Evolutionary conservation across 1,140 invertebrate genomes (phyloP), one percentile per base, ranked within the genome.

Genomic region (Drosophila obscura): DNA sequence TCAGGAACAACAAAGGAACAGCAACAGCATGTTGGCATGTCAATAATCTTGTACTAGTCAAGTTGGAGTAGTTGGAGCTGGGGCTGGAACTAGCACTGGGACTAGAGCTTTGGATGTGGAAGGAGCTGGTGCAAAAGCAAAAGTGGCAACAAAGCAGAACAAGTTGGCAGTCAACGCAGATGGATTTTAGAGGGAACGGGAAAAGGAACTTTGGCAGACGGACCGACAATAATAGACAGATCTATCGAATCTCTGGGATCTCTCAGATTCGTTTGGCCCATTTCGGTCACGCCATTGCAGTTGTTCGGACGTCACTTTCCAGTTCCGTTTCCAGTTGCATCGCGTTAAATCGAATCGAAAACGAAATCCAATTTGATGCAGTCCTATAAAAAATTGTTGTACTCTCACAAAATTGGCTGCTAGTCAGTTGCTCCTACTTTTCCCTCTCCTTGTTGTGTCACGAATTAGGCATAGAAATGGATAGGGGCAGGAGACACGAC

Each of bases 11-110:
- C 26, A 52, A 52, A 56, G 19, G 35, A 45, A 28, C 26, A 52
- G 26, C 60, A 83, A 77, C 81, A 85, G 85, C 82, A 82, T 85
- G 82, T 87, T 85, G 82, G 82, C 82, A 85, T 85, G 82, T 82
- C 82, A 85, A 87, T 85, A 82, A 85, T 85, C 82, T 85, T 87
- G 83, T 81, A 77, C 35, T 52, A 58, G 64, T 58, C 53, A 19
- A 43, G 22, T 46, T 62, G 19, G 19, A 19, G 19, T 24, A 43
- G 64, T 57, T 2, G 44, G 28, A 35, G 0, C 2, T 31, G n/a
- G 16, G 26, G n/a, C 11, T 44, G n/a, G 15, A 4, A 9, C 45
- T 48, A 19, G 4, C 2, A 51, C 11, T 28, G 15, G 15, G 11
- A 19, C 31, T 31, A 9, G 31, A 9, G 31, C 6, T 28, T 7